These are phyloP conservation scores for Cenopis cana DNA, from an alignment of 2,888 invertebrate species.

Conservation along the genomic window DNA sequence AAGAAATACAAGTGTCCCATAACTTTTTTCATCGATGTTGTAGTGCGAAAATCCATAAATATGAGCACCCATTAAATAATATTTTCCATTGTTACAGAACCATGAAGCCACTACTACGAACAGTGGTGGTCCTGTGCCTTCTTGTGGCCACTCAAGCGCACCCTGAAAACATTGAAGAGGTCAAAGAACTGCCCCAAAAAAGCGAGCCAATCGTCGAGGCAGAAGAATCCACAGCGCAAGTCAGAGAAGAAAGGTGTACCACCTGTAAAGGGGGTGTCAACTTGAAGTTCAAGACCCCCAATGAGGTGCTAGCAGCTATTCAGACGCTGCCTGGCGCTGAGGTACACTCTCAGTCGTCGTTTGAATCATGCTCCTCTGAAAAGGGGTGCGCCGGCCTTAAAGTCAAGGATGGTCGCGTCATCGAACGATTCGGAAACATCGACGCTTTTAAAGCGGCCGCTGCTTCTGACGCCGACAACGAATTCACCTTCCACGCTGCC, in stretches of 20 bases:
- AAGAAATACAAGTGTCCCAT: no score
- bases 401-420: constrained; percentile 75
- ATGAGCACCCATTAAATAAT: no score
- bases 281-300: constrained; percentile 62
- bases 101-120: constrained; percentile 78
- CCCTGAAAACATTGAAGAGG: constrained; percentile 69
- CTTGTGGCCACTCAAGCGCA: constrained; percentile 65
- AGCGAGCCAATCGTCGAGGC: constrained; percentile 67
- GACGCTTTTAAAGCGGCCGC: constrained; percentile 72
- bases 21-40: no score
- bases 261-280: constrained; percentile 60
- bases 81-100: constrained; percentile 71
- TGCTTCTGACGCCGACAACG: constrained; percentile 62
- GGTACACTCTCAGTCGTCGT: constrained; percentile 75
- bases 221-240: constrained; percentile 65
- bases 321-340: constrained; percentile 67
- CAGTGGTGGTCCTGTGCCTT: constrained; percentile 75
- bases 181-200: constrained; percentile 66
- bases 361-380: constrained; percentile 73
- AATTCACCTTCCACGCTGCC: constrained; percentile 73
- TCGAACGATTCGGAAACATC: constrained; percentile 73
- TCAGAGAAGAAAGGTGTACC: constrained; percentile 70
- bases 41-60: no score
- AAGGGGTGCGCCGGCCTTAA: constrained; percentile 80
- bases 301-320: constrained; percentile 65